Evolutionary conservation across 2,888 invertebrate genomes (phyloP).

Genomic region (Tribolium freemani): DNA sequence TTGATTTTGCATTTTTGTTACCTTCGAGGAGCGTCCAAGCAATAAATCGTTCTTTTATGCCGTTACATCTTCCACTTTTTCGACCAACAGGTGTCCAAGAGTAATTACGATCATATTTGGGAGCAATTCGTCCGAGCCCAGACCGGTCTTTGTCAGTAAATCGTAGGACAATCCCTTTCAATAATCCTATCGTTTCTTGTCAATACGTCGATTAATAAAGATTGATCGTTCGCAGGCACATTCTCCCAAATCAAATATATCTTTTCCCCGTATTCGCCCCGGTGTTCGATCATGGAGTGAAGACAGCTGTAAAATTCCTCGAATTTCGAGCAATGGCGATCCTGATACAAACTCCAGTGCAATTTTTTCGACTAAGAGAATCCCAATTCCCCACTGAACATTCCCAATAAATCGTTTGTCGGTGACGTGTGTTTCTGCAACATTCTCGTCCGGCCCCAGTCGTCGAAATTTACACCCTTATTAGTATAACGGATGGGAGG

Average conservation of each 20-base stretch:
- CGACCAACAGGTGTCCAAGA: neutral
- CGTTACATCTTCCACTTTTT: conserved; percentile 11
- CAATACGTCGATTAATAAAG: conserved; percentile 35
- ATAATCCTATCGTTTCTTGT: neutral
- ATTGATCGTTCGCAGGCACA: conserved; percentile 38
- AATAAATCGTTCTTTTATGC: conserved; percentile 5
- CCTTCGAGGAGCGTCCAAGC: conserved; percentile 1
- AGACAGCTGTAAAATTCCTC: conserved; percentile 42
- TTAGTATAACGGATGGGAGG: conserved; percentile 58
- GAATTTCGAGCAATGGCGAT: neutral
- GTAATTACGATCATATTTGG: too few relatives aligned
- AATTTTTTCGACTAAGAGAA: neutral
- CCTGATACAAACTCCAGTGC: too few relatives aligned
- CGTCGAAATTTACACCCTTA: conserved; percentile 50
- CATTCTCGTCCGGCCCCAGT: neutral
- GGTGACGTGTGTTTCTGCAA: conserved; percentile 19
- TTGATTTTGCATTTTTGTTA: conserved; percentile 29
- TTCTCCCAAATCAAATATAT: conserved; percentile 29
- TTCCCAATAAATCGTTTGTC: conserved; percentile 21
- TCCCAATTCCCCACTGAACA: conserved; percentile 27
- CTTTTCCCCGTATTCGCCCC: conserved; percentile 16
- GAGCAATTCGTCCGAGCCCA: too few relatives aligned
- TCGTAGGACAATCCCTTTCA: neutral
- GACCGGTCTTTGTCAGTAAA: neutral
- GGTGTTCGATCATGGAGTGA: conserved; percentile 40